phyloP scores from a whole-genome alignment of 2,888 invertebrate genomes.

The Hirtodrosophila confusa region DNA sequence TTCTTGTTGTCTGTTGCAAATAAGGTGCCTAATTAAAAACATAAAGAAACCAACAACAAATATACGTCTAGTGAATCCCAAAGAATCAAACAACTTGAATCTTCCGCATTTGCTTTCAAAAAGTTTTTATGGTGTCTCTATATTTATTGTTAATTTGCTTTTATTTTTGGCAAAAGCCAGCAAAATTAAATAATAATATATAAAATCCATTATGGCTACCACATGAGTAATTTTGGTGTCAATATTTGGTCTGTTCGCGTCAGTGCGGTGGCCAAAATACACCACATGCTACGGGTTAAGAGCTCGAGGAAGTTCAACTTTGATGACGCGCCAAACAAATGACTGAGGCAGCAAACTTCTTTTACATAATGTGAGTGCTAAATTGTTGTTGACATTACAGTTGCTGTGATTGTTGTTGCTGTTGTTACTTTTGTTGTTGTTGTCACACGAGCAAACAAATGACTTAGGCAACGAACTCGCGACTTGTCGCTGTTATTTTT shows the following conservation, averaged over 20 bases:
- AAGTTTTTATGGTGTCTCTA: conserved; percentile 9
- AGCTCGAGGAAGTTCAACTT: conserved; percentile 28
- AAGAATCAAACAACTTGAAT: conserved; percentile 38
- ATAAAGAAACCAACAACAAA: conserved; percentile 28
- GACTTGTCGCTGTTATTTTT: conserved; percentile 12
- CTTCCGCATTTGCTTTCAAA: conserved; percentile 69
- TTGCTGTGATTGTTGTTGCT: conserved; percentile 25
- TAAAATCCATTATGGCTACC: conserved; percentile 23
- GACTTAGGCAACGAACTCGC: conserved; percentile 61
- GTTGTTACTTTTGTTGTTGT: conserved; percentile 31
- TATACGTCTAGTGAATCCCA: conserved; percentile 13
- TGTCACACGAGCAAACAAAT: conserved; percentile 63
- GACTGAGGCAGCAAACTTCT: conserved; percentile 51
- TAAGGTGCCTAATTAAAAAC: conserved; percentile 74
- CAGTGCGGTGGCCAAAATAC: conserved; percentile 16
- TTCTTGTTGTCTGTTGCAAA: conserved; percentile 47
- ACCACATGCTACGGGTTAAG: background rate
- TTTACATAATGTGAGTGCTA: conserved; percentile 49
- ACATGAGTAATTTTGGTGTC: conserved; percentile 39
- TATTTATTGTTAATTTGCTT: conserved; percentile 52
- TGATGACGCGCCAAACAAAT: conserved; percentile 20
- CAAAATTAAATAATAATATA: conserved; percentile 2
- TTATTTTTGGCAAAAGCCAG: conserved; percentile 49
- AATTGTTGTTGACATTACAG: conserved; percentile 41
- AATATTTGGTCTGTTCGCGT: conserved; percentile 37